These are phyloP conservation scores for Macaca mulatta DNA, from an alignment of 2,113 vertebrate genomes.

Conservation along the genomic window DNA sequence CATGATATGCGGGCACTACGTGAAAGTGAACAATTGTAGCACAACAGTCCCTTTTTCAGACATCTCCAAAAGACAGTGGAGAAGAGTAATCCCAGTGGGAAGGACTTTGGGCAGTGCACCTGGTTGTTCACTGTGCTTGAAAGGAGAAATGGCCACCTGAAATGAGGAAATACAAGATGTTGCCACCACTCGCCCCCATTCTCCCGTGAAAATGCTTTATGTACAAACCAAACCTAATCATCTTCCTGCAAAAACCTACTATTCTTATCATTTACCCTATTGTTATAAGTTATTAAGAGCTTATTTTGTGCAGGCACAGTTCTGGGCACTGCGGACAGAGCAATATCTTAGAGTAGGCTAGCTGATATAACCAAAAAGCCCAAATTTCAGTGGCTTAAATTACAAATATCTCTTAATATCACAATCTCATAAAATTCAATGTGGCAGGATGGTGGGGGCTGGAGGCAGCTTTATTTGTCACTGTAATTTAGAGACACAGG, in stretches of 20 bases:
- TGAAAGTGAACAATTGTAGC: neutral
- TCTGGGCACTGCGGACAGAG: neutral
- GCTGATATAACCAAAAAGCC: neutral
- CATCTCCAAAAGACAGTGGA: too few relatives aligned
- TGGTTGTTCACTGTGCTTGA: neutral
- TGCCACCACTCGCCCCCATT: neutral
- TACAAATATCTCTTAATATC: neutral
- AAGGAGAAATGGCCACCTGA: neutral
- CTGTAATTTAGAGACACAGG: neutral
- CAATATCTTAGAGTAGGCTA: neutral
- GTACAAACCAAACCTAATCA: neutral
- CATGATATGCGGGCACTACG: neutral
- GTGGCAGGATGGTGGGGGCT: neutral
- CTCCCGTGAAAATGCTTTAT: neutral
- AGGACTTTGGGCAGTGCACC: neutral
- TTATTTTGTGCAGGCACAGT: neutral
- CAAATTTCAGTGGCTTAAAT: constrained; percentile 20
- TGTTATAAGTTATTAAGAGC: neutral
- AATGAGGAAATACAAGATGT: neutral
- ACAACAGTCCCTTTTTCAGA: neutral
- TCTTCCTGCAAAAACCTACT: neutral
- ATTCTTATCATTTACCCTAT: neutral
- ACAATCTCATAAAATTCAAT: neutral
- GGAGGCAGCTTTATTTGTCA: neutral
- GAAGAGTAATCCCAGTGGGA: neutral